Evolutionary conservation across 1,140 invertebrate genomes (phyloP).

Genomic region (Lasioglossum baleicum): DNA sequence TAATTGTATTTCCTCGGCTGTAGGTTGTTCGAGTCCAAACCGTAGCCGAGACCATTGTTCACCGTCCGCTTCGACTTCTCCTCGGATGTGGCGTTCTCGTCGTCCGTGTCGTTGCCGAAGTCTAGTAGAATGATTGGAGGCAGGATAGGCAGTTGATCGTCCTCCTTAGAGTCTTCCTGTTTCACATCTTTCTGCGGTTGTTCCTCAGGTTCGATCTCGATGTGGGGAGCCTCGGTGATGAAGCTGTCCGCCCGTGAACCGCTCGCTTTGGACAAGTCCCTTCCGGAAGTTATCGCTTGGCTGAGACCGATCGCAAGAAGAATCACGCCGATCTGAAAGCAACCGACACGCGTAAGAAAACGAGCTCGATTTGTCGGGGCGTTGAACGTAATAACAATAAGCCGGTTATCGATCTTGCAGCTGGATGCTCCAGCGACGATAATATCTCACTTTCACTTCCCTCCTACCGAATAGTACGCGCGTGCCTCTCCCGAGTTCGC

Average conservation of each 20-base stretch:
- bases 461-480: background rate
- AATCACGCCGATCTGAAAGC: conserved; percentile 68
- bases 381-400: conserved; percentile 46
- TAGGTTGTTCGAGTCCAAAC: conserved; percentile 70
- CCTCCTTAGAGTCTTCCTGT: background rate
- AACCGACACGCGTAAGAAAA: conserved; percentile 39
- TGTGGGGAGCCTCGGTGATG: background rate
- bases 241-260: background rate
- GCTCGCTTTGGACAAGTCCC: conserved; percentile 14
- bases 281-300: conserved; percentile 16
- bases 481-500: background rate
- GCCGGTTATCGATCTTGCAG: conserved; percentile 50
- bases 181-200: background rate
- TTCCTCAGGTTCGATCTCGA: background rate
- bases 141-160: conserved; percentile 66
- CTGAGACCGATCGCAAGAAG: conserved; percentile 57
- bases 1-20: conserved; percentile 73
- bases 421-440: conserved; percentile 57
- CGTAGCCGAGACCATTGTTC: conserved; percentile 73
- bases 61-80: conserved; percentile 76
- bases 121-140: conserved; percentile 76
- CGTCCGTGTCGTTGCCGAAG: conserved; percentile 68
- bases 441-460: conserved; percentile 72
- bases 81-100: conserved; percentile 58
- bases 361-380: background rate